A percentile compares a stretch with the other conserved stretches of the same genome.
Conservation (phyloP, 92 coral and sea anemone species). For the Umimayanthus chanpuru region DNA sequence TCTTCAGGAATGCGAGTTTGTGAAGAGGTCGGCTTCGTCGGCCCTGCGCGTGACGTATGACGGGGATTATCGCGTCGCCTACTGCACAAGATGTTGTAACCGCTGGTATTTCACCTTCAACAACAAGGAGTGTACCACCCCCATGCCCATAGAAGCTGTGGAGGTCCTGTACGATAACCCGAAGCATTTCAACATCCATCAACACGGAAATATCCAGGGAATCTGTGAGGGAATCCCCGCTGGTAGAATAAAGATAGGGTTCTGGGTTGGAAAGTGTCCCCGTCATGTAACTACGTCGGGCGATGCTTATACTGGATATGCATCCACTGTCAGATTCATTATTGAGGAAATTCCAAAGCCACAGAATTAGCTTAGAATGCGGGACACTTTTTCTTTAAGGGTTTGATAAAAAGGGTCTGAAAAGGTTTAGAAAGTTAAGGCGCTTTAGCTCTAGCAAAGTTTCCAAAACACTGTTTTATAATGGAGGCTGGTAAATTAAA, state of each 20-base stretch:
- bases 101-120: slow-evolving; percentile 12
- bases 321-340: neutral
- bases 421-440: no score
- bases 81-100: neutral
- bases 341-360: slow-evolving; percentile 2
- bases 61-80: neutral
- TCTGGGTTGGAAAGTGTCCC: neutral
- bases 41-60: neutral
- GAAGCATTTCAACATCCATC: neutral
- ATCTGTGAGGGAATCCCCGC: neutral
- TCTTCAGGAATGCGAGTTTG: neutral
- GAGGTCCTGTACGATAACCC: neutral
- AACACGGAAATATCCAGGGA: neutral
- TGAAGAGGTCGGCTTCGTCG: neutral
- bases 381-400: no score
- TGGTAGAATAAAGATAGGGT: neutral
- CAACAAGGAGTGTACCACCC: neutral
- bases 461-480: no score
- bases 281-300: neutral
- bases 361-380: neutral
- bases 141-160: neutral
- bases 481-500: no score
- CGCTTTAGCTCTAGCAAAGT: no score
- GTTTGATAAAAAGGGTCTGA: no score
- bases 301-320: neutral